Evolutionary conservation across 1,140 invertebrate genomes (phyloP).

Genomic region (Psix sp.): DNA sequence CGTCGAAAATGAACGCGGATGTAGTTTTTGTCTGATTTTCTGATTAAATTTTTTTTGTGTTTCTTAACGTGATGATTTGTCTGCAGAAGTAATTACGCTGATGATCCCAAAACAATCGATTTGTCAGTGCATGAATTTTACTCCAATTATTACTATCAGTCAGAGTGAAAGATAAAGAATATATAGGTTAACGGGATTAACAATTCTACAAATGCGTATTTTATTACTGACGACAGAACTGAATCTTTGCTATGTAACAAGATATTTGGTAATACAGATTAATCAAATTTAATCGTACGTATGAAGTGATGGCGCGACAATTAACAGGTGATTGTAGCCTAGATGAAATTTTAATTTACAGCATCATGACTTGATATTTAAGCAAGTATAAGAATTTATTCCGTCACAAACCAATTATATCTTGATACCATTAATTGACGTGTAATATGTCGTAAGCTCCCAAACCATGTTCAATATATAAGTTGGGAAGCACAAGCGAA

Average conservation of each 20-base stretch:
- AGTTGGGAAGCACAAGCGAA: background rate
- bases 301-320: background rate
- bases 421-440: background rate
- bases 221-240: background rate
- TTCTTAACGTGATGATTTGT: no score
- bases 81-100: no score
- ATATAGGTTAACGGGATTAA: no score
- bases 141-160: no score
- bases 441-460: background rate
- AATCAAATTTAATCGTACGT: slow-evolving; percentile 14
- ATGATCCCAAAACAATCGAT: no score
- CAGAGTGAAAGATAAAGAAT: no score
- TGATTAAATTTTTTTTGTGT: no score
- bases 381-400: slow-evolving; percentile 6
- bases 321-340: background rate
- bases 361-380: background rate
- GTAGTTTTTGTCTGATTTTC: no score
- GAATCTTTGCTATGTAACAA: background rate
- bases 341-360: background rate
- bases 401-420: slow-evolving; percentile 4
- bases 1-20: no score
- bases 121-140: no score
- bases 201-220: no score
- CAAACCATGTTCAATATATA: background rate
- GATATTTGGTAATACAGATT: slow-evolving; percentile 9